A percentile compares a stretch with the other conserved stretches of the same genome.
Conservation (phyloP, 2,888 invertebrate genomes). For the Alentia gelatinosa region DNA sequence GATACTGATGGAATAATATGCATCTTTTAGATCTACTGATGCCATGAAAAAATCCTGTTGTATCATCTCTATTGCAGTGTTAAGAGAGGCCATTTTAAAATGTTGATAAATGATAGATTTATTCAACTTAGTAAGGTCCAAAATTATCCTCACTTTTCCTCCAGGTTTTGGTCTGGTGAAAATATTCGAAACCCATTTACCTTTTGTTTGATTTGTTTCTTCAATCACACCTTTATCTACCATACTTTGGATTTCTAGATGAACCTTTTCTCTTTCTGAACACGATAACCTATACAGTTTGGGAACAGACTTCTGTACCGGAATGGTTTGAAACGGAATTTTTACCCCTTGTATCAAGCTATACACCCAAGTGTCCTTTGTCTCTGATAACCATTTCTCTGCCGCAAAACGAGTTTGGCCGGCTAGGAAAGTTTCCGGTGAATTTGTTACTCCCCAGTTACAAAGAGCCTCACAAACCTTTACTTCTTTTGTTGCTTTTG, state of each 20-base stretch:
- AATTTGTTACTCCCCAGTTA: no score
- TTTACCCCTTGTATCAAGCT: neutral
- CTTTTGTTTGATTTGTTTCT: neutral
- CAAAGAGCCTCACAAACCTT: no score
- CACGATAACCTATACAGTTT: neutral
- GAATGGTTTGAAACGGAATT: neutral
- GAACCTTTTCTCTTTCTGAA: neutral
- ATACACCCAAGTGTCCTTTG: neutral
- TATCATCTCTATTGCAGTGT: neutral
- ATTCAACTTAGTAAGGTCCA: neutral
- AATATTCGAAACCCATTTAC: neutral
- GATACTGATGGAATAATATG: neutral
- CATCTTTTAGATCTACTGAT: constrained; percentile 5
- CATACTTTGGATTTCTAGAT: neutral
- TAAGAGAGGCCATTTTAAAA: neutral
- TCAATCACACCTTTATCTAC: neutral
- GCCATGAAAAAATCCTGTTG: neutral
- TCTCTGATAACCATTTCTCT: no score
- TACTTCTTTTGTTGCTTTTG: no score
- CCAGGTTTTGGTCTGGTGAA: neutral
- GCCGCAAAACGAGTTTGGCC: no score
- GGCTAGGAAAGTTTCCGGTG: no score
- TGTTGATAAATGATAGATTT: neutral
- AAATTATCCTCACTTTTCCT: neutral
- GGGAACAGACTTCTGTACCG: neutral